Evolutionary conservation across 23 tunicate species (phyloP).

Genomic region (Trididemnum nubilum): DNA sequence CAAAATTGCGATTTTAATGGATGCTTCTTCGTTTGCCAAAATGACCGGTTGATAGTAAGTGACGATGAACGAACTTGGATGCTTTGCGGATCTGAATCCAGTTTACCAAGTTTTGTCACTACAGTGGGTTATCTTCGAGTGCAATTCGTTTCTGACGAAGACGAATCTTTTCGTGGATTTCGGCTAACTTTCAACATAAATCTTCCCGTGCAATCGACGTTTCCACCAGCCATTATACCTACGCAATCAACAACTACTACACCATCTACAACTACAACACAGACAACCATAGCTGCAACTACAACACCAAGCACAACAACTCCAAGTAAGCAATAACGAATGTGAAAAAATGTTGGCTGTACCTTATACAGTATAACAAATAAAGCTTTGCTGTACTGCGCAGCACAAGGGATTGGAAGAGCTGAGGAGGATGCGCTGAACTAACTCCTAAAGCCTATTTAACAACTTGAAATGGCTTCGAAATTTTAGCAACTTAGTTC

Average conservation of each 20-base stretch:
- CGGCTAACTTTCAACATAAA: neutral
- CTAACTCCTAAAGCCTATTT: too few species aligned
- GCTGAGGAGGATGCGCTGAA: too few species aligned
- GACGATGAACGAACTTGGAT: neutral
- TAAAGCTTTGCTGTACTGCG: neutral
- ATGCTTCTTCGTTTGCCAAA: neutral
- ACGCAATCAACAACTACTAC: slow-evolving; percentile 15
- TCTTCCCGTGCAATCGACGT: neutral
- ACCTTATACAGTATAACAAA: neutral
- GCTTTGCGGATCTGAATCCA: neutral
- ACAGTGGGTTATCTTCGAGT: neutral
- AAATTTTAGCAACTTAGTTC: too few species aligned
- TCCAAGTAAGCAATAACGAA: too few species aligned
- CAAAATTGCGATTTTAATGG: neutral
- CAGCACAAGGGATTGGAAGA: too few species aligned
- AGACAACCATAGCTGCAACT: neutral
- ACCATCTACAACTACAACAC: slow-evolving; percentile 9
- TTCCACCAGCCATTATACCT: neutral
- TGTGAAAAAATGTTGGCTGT: neutral
- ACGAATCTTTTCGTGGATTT: neutral
- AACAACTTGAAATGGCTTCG: too few species aligned
- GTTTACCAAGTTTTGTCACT: neutral
- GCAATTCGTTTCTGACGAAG: neutral
- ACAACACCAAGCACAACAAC: neutral
- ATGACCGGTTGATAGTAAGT: neutral